Conservation (phyloP, 2,113 vertebrate species). For the Fregata magnificens region DNA sequence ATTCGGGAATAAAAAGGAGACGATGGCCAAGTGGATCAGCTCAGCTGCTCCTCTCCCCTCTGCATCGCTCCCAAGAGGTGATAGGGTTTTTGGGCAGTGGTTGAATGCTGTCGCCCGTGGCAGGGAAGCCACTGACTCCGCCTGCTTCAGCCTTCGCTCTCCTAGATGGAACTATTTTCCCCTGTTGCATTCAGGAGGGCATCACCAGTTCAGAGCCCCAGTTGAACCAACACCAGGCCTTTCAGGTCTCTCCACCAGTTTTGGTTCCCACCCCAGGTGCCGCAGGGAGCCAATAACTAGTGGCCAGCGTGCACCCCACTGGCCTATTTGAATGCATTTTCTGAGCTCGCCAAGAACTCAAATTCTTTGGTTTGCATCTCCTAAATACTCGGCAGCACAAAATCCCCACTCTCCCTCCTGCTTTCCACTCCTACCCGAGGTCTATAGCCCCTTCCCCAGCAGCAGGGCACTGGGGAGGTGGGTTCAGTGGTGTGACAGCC, state of each 20-base stretch:
- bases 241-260: neutral
- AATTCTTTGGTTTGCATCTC: neutral
- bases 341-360: neutral
- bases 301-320: neutral
- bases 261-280: neutral
- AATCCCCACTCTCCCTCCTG: neutral
- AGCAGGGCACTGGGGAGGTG: neutral
- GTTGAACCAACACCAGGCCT: neutral
- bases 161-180: neutral
- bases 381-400: neutral
- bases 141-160: neutral
- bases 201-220: neutral
- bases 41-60: neutral
- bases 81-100: fast-evolving
- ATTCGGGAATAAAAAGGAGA: neutral
- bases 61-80: neutral
- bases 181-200: neutral
- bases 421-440: neutral
- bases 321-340: neutral
- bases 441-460: neutral
- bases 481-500: neutral
- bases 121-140: neutral
- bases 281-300: fast-evolving
- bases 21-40: neutral
- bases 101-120: fast-evolving